Percentiles rank a stretch among this genome's conserved stretches.
Conservation (phyloP, 2,888 invertebrate species). For the Homarus gammarus region DNA sequence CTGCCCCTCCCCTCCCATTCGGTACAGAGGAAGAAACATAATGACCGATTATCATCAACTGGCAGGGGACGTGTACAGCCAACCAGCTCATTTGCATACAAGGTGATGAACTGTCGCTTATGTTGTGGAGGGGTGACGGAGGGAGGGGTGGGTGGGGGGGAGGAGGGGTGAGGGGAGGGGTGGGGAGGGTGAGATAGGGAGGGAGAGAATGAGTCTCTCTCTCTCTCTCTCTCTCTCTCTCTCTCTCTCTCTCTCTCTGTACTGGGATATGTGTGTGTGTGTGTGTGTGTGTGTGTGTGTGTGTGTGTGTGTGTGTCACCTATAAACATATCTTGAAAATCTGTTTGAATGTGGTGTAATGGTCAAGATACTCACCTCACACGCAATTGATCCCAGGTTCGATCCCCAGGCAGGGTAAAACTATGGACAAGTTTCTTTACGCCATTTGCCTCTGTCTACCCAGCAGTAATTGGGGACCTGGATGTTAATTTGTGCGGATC, state of each 20-base stretch:
- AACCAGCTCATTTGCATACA: constrained; percentile 11
- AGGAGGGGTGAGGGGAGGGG: background rate
- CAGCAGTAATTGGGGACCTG: no score
- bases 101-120: background rate
- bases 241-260: background rate
- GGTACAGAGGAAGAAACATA: no score
- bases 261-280: background rate
- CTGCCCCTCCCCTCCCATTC: no score
- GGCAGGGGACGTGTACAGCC: background rate
- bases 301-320: background rate
- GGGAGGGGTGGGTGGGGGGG: no score
- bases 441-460: no score
- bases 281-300: background rate
- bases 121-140: background rate
- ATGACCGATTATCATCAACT: constrained; percentile 13
- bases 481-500: no score
- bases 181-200: background rate
- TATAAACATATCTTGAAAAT: no score
- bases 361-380: no score
- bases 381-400: no score
- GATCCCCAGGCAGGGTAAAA: no score
- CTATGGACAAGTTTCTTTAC: no score
- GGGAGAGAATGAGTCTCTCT: background rate
- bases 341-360: no score
- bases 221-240: background rate